Evolutionary conservation across 2,113 vertebrate genomes (phyloP).

Genomic region (Casuarius casuarius): DNA sequence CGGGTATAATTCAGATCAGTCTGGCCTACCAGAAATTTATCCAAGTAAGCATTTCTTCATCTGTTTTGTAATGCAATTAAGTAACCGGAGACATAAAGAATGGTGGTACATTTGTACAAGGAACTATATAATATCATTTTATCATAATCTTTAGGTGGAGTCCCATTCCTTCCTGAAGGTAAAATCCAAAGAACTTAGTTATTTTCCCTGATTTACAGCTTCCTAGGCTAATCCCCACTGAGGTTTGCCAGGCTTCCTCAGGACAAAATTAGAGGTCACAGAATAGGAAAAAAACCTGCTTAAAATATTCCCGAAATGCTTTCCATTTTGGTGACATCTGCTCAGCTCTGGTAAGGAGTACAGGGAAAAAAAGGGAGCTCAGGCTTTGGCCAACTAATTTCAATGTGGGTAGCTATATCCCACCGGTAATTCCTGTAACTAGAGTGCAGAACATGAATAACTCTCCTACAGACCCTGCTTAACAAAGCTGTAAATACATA

Average conservation of each 20-base stretch:
- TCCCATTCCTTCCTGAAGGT: neutral
- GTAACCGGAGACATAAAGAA: neutral
- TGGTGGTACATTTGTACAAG: neutral
- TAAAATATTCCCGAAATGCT: neutral
- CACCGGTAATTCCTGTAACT: neutral
- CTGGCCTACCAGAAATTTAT: neutral
- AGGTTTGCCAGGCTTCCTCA: neutral
- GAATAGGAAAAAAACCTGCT: neutral
- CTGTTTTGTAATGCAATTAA: neutral
- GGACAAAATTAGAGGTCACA: neutral
- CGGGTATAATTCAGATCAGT: neutral
- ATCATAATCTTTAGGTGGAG: neutral
- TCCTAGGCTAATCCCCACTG: neutral
- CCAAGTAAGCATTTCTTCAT: neutral
- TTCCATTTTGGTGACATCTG: neutral
- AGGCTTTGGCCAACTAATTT: neutral
- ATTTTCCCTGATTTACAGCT: neutral
- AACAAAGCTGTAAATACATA: neutral
- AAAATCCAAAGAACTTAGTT: neutral
- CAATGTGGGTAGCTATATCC: neutral
- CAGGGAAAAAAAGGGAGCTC: neutral
- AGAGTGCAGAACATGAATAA: neutral
- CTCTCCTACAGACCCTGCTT: neutral
- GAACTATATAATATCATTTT: neutral
- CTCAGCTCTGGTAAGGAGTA: neutral